Evolutionary conservation across 2,113 vertebrate species (phyloP), one percentile per base, ranked within the genome.

Genomic region (Callorhinus ursinus): DNA sequence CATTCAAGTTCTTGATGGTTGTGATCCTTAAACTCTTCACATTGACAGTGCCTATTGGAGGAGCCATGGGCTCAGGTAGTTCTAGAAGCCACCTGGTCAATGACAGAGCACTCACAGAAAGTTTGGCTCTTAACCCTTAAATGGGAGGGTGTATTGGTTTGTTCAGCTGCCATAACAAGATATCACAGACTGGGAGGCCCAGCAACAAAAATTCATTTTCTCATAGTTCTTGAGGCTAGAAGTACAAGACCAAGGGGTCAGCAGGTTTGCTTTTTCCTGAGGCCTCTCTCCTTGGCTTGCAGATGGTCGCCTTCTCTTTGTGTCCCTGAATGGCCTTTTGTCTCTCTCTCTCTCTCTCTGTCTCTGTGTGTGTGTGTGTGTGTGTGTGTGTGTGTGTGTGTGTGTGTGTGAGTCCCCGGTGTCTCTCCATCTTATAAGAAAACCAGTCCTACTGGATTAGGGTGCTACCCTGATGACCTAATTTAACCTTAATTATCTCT

Each of bases 1-100:
- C 72, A 96, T 93, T 92, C 89, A 95, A 84, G 95, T 53, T 96
- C 74, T 72, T 51, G 14, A 80, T 63, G 85, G 59, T 86, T 28
- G 53, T 82, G 87, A 93, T 51, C 83, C 96, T 65, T 83, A 92
- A 91, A 84, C 39, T 86, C 79, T 87, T 67, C 46, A 39, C 28
- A 51, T 16, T 91, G 88, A 74, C 49, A 65, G 22, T 18, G 61
- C 63, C 93, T 86, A 24, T 65, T 46, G 22, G 92, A 57, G 49
- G 36, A 84, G 42, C 22, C 76, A 21, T 2, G 39, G 69, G 42
- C 61, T 39, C 12, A 33, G 67, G 88, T 63, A 42, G 82, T n/a
- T 86, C 79, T 57, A 49, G 42, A 91, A 69, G 87, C 49, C 72
- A 74, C n/a, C 28, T 88, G 65, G 36, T 74, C 72, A 85, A 51